Evolutionary conservation across 2,888 invertebrate genomes (phyloP).

Genomic region (Mythimna albipuncta): DNA sequence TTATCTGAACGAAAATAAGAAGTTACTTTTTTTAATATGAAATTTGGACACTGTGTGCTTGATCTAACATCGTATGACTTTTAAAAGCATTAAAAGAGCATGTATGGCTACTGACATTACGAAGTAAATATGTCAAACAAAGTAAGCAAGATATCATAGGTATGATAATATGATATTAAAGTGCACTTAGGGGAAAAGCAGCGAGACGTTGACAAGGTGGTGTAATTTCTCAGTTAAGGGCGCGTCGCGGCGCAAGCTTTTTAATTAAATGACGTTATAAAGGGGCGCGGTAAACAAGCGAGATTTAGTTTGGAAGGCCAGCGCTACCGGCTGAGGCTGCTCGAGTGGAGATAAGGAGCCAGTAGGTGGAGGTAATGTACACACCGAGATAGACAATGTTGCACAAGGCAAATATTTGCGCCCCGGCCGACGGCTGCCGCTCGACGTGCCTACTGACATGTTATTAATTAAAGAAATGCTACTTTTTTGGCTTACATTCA

Average conservation of each 20-base stretch:
- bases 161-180: slow-evolving; percentile 29
- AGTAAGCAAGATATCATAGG: slow-evolving; percentile 17
- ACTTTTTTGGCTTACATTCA: slow-evolving; percentile 29
- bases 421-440: slow-evolving; percentile 58
- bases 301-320: slow-evolving; percentile 77
- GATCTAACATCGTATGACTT: slow-evolving; percentile 10
- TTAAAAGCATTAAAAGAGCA: neutral
- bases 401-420: slow-evolving; percentile 83
- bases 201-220: slow-evolving; percentile 16
- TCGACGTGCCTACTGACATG: slow-evolving; percentile 63
- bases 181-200: slow-evolving; percentile 35
- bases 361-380: slow-evolving; percentile 80
- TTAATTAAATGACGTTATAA: slow-evolving; percentile 81
- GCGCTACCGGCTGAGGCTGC: slow-evolving; percentile 73
- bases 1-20: slow-evolving; percentile 2
- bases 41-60: neutral
- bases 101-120: neutral
- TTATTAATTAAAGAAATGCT: slow-evolving; percentile 57
- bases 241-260: slow-evolving; percentile 68
- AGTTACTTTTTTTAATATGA: neutral
- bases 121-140: slow-evolving; percentile 24
- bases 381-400: slow-evolving; percentile 80
- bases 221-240: slow-evolving; percentile 54
- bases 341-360: slow-evolving; percentile 79
- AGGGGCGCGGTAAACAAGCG: slow-evolving; percentile 78